Percentiles rank a stretch among this genome's conserved stretches.
Conservation (phyloP, 2,797 vertebrate genomes). For the Betta splendens region DNA sequence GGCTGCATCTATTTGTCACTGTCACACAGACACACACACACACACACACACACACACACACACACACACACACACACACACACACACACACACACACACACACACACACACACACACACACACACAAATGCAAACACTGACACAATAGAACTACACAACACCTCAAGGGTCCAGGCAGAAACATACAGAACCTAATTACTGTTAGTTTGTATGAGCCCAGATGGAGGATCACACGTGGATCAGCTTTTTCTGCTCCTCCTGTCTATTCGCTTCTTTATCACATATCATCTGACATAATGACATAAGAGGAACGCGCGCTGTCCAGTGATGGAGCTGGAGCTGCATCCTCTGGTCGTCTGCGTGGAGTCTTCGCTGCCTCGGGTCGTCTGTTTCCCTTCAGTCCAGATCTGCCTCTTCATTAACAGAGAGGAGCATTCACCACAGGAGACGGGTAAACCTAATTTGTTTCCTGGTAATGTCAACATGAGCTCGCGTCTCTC, state of each 20-base stretch:
- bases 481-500: conserved; percentile 11
- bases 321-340: neutral
- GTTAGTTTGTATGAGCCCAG: neutral
- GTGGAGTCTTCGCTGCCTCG: conserved; percentile 2
- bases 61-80: too few species aligned
- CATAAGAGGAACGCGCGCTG: neutral
- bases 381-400: conserved; percentile 12
- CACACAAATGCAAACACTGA: conserved; percentile 3
- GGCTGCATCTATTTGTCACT: conserved; percentile 62
- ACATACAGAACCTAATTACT: conserved; percentile 4
- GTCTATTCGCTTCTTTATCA: neutral
- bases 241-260: too few species aligned
- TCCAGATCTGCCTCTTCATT: neutral
- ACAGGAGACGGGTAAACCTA: conserved; percentile 2
- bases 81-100: conserved; percentile 32
- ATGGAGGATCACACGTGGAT: too few species aligned
- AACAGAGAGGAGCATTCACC: conserved; percentile 18
- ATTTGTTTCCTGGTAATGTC: conserved; percentile 26
- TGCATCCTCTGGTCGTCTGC: neutral
- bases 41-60: too few species aligned
- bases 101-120: conserved; percentile 7
- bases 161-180: neutral
- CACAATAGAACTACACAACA: neutral
- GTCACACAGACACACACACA: conserved; percentile 38
- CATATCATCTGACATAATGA: neutral